These are phyloP conservation scores for Allophyes oxyacanthae DNA, from an alignment of 2,888 invertebrate species.

Conservation along the genomic window DNA sequence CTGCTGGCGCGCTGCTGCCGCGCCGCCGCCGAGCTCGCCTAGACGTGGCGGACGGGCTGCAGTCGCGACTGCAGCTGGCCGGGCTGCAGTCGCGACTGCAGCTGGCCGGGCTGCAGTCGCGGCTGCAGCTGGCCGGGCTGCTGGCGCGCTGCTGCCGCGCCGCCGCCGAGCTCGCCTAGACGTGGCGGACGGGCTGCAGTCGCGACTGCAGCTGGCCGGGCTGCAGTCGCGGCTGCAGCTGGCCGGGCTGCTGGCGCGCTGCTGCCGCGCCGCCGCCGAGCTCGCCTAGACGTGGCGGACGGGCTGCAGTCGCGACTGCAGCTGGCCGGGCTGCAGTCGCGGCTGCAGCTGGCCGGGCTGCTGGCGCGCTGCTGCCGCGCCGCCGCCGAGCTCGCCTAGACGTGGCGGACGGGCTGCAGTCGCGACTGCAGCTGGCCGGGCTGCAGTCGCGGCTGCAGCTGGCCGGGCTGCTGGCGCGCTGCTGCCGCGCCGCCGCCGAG, in stretches of 20 bases:
- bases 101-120: slow-evolving; percentile 95
- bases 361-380: slow-evolving; percentile 94
- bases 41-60: slow-evolving; percentile 94
- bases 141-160: slow-evolving; percentile 94
- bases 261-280: slow-evolving; percentile 89
- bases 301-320: too few species aligned
- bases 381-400: slow-evolving; percentile 79
- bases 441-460: slow-evolving; percentile 96
- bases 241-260: slow-evolving; percentile 95
- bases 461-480: slow-evolving; percentile 95
- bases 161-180: slow-evolving; percentile 33
- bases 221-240: slow-evolving; percentile 96
- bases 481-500: slow-evolving; percentile 89
- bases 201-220: too few species aligned
- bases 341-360: slow-evolving; percentile 97
- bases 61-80: slow-evolving; percentile 95
- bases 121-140: slow-evolving; percentile 97
- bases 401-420: slow-evolving; percentile 93
- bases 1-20: slow-evolving; percentile 95
- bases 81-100: too few species aligned
- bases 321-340: slow-evolving; percentile 95
- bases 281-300: slow-evolving; percentile 91
- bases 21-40: slow-evolving; percentile 52
- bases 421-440: slow-evolving; percentile 96
- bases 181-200: too few species aligned